Base-by-base conservation (phyloP, 2,113 vertebrate species). In the Hippolais icterina region DNA sequence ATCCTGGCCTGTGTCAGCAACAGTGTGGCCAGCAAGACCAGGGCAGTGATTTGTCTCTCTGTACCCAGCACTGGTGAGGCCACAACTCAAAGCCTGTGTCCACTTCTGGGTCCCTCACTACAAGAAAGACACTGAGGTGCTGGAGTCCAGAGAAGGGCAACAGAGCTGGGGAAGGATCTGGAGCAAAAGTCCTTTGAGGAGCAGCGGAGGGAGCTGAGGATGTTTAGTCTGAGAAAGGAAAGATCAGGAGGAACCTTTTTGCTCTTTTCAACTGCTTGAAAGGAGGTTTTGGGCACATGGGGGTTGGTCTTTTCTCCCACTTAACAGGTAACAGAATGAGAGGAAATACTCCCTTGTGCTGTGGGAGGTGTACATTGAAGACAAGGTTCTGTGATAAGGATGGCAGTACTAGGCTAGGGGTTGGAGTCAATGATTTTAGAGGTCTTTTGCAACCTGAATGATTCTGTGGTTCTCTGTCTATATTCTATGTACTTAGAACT, bases 141-240 rank as follows among this genome's bases (percentile, higher is more conserved):
- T 63, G 20, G 3, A 49, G 17, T 42, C 35, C 66, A 72, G 59
- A 72, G 66, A 49, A 35, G 14, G 14, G 16, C 9, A 49, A 11
- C 0, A 0, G 35, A 71, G 11, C 6, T 35, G 17, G 16, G 0
- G 29, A 69, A 49, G 17, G 9, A 7, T 22, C 5, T 72, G 50
- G 22, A 88, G 25, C 3, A 31, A 4, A 35, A 71, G 17, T 22
- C 3, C 9, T 74, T 7, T 42, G 17, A 22, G 64, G 41, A 53
- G 9, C 29, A 49, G 21, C 17, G 56, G 85, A 24, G 6, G 13
- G 25, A 80, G 11, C 35, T 56, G 41, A 9, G 14, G 11, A 1
- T 79, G 24, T 49, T 71, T 25, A 47, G 7, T 14, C 29, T 35
- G 17, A 42, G 17, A 57, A 37, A 64, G 8, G 17, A 25, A 72